A percentile compares a stretch with the other conserved stretches of the same genome.
Evolutionary conservation across 2,113 vertebrate species (phyloP).

Genomic region (Hyla sarda): DNA sequence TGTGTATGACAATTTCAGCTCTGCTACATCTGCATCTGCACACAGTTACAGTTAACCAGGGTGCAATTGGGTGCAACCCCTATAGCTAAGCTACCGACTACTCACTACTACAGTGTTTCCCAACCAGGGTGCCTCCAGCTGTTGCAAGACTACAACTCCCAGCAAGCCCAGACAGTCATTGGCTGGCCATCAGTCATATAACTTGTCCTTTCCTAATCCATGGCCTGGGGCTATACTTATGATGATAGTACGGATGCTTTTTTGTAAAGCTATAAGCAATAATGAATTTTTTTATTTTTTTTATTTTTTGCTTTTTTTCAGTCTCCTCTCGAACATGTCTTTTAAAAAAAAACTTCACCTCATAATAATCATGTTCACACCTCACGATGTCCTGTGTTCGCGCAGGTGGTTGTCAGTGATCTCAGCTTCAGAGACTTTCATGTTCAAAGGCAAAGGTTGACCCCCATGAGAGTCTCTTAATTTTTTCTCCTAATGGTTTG

Average conservation of each 20-base stretch:
- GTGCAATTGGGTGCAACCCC: neutral
- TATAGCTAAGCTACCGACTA: neutral
- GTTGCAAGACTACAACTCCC: too few relatives aligned
- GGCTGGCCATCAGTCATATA: neutral
- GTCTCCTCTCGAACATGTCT: neutral
- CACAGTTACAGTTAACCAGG: neutral
- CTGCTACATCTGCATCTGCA: neutral
- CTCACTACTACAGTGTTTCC: too few relatives aligned
- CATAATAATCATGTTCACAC: slow-evolving; percentile 47
- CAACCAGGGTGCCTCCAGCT: too few relatives aligned
- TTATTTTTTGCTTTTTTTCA: neutral
- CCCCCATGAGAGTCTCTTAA: slow-evolving; percentile 43
- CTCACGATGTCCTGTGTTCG: slow-evolving; percentile 39
- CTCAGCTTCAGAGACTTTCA: slow-evolving; percentile 51
- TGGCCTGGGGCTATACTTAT: neutral
- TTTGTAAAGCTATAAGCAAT: neutral
- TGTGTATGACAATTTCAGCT: too few relatives aligned
- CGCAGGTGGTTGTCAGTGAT: slow-evolving; percentile 47
- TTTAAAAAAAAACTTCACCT: slow-evolving; percentile 24
- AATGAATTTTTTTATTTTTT: neutral
- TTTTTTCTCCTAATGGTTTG: slow-evolving; percentile 41
- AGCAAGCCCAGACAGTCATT: too few relatives aligned
- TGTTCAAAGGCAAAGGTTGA: slow-evolving; percentile 53
- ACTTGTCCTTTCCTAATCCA: neutral
- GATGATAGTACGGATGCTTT: neutral